Evolutionary conservation across 2,113 vertebrate species (phyloP).

Genomic region (Nettapus auritus): DNA sequence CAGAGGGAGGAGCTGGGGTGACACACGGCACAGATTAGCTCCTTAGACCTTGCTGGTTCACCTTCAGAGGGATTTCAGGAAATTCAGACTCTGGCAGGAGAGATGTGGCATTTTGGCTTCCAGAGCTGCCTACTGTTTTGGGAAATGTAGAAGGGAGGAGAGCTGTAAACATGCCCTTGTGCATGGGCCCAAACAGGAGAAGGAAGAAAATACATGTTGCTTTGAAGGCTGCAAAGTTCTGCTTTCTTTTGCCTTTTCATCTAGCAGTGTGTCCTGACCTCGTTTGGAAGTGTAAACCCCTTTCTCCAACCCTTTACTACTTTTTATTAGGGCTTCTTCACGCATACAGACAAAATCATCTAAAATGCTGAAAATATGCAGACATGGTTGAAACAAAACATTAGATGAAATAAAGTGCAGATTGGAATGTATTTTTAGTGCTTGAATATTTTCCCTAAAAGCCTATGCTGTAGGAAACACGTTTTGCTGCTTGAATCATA

Average conservation of each 20-base stretch:
- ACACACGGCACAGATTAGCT: neutral
- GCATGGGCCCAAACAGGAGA: neutral
- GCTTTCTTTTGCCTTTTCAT: neutral
- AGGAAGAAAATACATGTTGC: neutral
- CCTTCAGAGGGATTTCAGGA: neutral
- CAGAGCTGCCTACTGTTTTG: neutral
- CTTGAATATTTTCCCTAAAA: slow-evolving; percentile 45
- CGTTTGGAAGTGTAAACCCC: neutral
- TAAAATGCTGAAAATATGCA: slow-evolving; percentile 13
- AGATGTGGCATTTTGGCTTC: neutral
- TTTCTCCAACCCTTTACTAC: neutral
- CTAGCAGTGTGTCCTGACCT: neutral
- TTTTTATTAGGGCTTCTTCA: neutral
- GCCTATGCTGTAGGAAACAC: slow-evolving; percentile 49
- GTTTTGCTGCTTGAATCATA: slow-evolving; percentile 56
- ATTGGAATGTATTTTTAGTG: slow-evolving; percentile 31
- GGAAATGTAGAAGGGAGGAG: neutral
- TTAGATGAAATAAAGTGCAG: slow-evolving; percentile 24
- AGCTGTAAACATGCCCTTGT: neutral
- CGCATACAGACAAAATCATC: neutral
- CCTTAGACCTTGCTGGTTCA: neutral
- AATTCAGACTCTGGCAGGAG: neutral
- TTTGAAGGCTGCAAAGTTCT: neutral
- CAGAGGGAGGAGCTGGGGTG: neutral
- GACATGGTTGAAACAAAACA: slow-evolving; percentile 33